Percentiles rank a stretch among this genome's conserved stretches.
Evolutionary conservation across 2,797 vertebrate genomes (phyloP).

Genomic region (Pogonophryne albipinna): DNA sequence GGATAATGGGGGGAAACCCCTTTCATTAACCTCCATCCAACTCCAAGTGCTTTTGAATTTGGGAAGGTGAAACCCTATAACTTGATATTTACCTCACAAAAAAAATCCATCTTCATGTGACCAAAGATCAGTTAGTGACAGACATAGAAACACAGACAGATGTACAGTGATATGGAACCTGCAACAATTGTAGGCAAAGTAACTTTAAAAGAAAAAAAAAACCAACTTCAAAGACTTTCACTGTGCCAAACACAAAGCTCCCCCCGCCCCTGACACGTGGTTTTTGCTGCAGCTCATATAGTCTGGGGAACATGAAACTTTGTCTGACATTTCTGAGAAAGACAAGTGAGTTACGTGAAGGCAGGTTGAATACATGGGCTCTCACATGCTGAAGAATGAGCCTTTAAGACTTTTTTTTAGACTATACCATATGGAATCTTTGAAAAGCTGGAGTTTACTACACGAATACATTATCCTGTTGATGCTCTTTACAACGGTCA

Average conservation of each 20-base stretch:
- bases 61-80: neutral
- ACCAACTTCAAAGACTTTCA: slow-evolving; percentile 37
- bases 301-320: slow-evolving; percentile 57
- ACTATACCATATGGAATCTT: slow-evolving; percentile 56
- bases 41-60: neutral
- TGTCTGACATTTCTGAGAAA: slow-evolving; percentile 73
- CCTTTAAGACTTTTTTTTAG: slow-evolving; percentile 29
- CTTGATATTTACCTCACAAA: too few relatives aligned
- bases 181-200: slow-evolving; percentile 1
- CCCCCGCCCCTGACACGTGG: slow-evolving; percentile 57
- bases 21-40: neutral
- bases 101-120: too few relatives aligned
- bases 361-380: slow-evolving; percentile 41
- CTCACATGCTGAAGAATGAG: slow-evolving; percentile 5
- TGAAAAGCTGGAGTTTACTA: slow-evolving; percentile 32
- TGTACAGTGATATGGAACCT: slow-evolving; percentile 15
- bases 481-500: slow-evolving; percentile 34
- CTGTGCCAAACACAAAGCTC: slow-evolving; percentile 16
- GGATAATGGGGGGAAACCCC: too few relatives aligned
- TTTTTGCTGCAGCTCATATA: slow-evolving; percentile 52
- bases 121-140: too few relatives aligned
- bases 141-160: neutral
- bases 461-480: slow-evolving; percentile 42
- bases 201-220: neutral
- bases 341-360: slow-evolving; percentile 57